Conservation (phyloP, 2,113 vertebrate species). For the Mystacornis crossleyi region DNA sequence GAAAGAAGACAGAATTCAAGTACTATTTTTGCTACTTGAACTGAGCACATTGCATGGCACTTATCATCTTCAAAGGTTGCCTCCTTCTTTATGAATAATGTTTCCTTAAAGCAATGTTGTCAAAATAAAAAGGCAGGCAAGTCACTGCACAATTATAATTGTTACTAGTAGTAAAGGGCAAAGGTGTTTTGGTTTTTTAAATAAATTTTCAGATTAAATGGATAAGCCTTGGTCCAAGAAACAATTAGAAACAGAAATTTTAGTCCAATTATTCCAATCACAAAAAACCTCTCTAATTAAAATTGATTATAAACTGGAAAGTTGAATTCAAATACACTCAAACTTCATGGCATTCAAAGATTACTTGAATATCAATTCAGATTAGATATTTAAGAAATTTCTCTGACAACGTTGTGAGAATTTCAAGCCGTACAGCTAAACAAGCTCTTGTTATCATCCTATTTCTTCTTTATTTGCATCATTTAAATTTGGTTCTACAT, state of each 20-base stretch:
- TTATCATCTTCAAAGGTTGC: slow-evolving; percentile 56
- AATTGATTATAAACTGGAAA: neutral
- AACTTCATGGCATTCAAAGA: neutral
- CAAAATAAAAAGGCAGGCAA: slow-evolving; percentile 37
- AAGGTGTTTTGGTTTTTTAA: neutral
- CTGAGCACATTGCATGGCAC: neutral
- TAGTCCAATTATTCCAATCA: neutral
- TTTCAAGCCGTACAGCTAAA: neutral
- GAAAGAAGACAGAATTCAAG: slow-evolving; percentile 34
- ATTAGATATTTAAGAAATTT: neutral
- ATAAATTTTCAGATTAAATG: neutral
- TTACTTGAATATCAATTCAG: neutral
- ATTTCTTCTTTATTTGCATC: neutral
- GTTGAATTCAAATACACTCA: neutral
- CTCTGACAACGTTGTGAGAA: neutral
- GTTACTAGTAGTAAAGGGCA: neutral
- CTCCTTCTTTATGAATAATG: slow-evolving; percentile 39
- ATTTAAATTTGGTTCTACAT: neutral
- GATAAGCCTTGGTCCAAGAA: neutral
- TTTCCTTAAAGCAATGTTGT: slow-evolving; percentile 45
- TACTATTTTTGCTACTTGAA: slow-evolving; percentile 29
- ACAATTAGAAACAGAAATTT: neutral
- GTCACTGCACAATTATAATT: neutral
- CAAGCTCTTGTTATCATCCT: neutral
- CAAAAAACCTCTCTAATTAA: neutral